Base-by-base conservation (phyloP, 2,797 vertebrate species). In the Delichon dasypus region DNA sequence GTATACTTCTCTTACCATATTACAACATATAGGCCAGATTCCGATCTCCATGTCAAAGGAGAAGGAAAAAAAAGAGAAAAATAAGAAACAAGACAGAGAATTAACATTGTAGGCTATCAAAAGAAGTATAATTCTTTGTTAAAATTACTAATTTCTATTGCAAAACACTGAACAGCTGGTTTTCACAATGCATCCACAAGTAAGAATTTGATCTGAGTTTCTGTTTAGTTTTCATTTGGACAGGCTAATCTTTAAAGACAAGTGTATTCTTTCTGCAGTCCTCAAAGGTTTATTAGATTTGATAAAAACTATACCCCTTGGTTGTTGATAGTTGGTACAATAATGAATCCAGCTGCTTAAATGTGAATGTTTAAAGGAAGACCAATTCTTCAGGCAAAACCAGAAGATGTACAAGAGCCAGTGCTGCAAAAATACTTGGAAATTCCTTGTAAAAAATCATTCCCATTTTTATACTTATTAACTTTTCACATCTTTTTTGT, bases 221-320 rank as follows among this genome's bases (percentile, higher is more conserved):
- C 73, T 88, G 88, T 48, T 96, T 66, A 81, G 48, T 89, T 95
- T 94, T 93, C 85, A 82, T 73, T 70, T 89, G 73, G 66, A 78
- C 66, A 67, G 45, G 25, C 70, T 91, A 74, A 88, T 93, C 86
- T 92, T 86, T 86, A 70, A 91, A 93, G 91, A 90, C 89, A 93
- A 94, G 53, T 79, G 60, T 75, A 91, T 94, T 94, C 80, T 91
- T 95, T 85, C 73, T 90, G 53, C 53, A 85, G 47, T 65, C 48
- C 76, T 96, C 77, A 91, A 92, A 94, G 42, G 34, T 79, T 95
- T 94, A 95, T 93, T 91, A 85, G 62, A 94, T 95, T 94, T 95
- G 92, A 96, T 94, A 77, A 91, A 90, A 89, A 77, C 91, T 48
- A 18, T 91, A 93, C 94, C 82, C 73, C 76, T 75, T 82, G 48